Conservation (phyloP, 1,140 invertebrate species). For the Meloidogyne chitwoodi region DNA sequence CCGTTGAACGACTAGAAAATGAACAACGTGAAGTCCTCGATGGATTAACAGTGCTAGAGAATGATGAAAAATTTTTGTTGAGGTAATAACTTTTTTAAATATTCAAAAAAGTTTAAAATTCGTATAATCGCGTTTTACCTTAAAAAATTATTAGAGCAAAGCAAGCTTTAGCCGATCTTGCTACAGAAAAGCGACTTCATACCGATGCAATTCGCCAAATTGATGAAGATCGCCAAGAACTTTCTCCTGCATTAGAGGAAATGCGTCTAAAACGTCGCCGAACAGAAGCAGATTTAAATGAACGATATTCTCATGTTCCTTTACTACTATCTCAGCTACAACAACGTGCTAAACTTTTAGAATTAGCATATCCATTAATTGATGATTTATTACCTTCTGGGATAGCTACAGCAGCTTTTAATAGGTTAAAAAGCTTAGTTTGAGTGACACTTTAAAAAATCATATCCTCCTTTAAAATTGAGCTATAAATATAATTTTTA, state of each 20-base stretch:
- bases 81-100: neutral
- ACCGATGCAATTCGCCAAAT: slow-evolving; percentile 36
- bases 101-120: too few relatives aligned
- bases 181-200: slow-evolving; percentile 32
- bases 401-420: neutral
- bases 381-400: slow-evolving; percentile 16
- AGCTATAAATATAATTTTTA: neutral
- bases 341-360: slow-evolving; percentile 9
- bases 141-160: slow-evolving; percentile 1
- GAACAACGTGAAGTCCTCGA: neutral
- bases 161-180: slow-evolving; percentile 27
- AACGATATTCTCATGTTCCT: neutral
- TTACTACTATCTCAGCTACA: neutral
- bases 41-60: neutral
- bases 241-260: slow-evolving; percentile 3
- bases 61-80: slow-evolving; percentile 1
- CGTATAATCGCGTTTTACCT: too few relatives aligned
- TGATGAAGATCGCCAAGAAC: neutral
- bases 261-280: slow-evolving; percentile 6
- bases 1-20: slow-evolving; percentile 7
- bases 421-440: neutral
- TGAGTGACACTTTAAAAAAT: too few relatives aligned
- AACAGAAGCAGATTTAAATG: slow-evolving; percentile 12
- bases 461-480: neutral
- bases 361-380: slow-evolving; percentile 2